Conservation (phyloP, 1,140 invertebrate genomes). For the Paracyclopina nana region DNA sequence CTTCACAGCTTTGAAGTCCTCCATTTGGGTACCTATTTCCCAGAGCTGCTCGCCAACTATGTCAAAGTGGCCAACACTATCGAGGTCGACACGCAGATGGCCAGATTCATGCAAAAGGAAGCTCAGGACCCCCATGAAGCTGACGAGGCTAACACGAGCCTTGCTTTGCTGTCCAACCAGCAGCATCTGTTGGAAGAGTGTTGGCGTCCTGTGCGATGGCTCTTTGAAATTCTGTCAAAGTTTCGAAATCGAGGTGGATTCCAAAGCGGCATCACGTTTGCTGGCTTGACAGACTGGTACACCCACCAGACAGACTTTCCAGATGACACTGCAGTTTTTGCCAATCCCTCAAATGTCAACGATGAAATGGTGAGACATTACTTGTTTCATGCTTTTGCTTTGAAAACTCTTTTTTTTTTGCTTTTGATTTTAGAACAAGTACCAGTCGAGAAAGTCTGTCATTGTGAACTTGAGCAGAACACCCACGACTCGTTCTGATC, state of each 20-base stretch:
- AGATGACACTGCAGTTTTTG: constrained; percentile 7
- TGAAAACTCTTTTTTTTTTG: too few relatives aligned
- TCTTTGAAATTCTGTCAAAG: constrained; percentile 79
- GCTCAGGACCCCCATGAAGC: constrained; percentile 78
- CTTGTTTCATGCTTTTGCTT: too few relatives aligned
- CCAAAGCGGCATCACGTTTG: constrained; percentile 25
- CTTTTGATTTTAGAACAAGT: too few relatives aligned
- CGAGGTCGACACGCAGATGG: constrained; percentile 72
- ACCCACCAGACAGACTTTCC: constrained; percentile 15
- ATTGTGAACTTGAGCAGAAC: background rate
- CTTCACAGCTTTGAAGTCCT: constrained; percentile 59
- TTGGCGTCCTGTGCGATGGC: constrained; percentile 83
- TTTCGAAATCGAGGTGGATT: constrained; percentile 54
- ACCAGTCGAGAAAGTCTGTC: too few relatives aligned
- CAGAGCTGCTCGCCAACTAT: constrained; percentile 64
- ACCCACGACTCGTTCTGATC: constrained; percentile 9
- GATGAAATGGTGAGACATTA: too few relatives aligned
- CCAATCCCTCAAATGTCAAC: too few relatives aligned
- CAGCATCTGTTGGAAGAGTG: constrained; percentile 55
- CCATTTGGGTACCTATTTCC: constrained; percentile 72
- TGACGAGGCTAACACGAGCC: constrained; percentile 55
- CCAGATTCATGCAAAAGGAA: constrained; percentile 73
- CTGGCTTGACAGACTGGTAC: constrained; percentile 19
- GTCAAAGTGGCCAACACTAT: constrained; percentile 71
- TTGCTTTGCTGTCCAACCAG: constrained; percentile 56